Evolutionary conservation across 2,113 vertebrate species (phyloP), one percentile per base, ranked within the genome.

Genomic region (Grammomys surdaster): DNA sequence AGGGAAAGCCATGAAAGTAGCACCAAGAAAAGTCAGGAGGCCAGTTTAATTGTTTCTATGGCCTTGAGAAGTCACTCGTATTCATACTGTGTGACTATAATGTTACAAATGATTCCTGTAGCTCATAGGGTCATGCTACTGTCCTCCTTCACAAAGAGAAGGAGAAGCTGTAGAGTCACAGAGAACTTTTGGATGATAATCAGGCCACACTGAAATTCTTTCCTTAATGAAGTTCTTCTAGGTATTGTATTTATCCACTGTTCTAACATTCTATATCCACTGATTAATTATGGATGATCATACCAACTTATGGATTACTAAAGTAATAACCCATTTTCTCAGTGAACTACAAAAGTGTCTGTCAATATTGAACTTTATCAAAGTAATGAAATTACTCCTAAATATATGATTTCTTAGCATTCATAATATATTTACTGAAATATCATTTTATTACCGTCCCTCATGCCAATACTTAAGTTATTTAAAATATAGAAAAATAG

Each of bases 401-500:
- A 95, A 36, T 72, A 76, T 77, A 36, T 75, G 22, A 73, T 54
- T 86, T 73, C 58, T 33, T 51, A 54, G 60, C 56, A 73, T 58
- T 78, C 36, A 19, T 75, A 28, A 65, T 8, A 80, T 91, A 78
- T 46, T 77, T 87, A 89, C 13, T 75, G 4, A 19, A 48, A 60
- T 22, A 54, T 46, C 33, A 82, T 31, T 92, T 91, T 75, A 75
- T 43, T 43, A 70, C 69, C 51, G 24, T 19, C 9, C 4, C 17
- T 90, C 51, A 51, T 19, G 75, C 43, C 77, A 86, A 89, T 22
- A 78, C 36, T 85, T 88, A 9, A 72, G 13, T 85, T 92, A 90
- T 20, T 93, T 95, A 65, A 82, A 82, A 82, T 91, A 77, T 0
- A 85, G 12, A n/a, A 95, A 76, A 33, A 4, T 63, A 88, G 16